Conservation (phyloP, 2,888 invertebrate genomes). For the Drosophila emarginata region DNA sequence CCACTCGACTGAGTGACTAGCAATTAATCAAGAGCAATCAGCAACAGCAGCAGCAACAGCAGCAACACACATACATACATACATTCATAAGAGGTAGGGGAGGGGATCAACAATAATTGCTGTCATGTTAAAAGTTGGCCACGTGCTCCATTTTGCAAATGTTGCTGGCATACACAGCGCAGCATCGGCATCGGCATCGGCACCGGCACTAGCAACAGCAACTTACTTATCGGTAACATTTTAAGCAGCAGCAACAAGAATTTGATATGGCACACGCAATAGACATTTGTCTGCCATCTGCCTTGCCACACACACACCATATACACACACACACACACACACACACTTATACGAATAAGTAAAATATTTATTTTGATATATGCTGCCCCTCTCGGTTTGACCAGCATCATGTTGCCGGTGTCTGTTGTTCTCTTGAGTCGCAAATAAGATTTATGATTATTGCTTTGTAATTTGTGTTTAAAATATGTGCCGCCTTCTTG, state of each 20-base stretch:
- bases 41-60: slow-evolving; percentile 46
- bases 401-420: slow-evolving; percentile 63
- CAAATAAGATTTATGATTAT: slow-evolving; percentile 76
- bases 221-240: slow-evolving; percentile 8
- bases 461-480: slow-evolving; percentile 76
- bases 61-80: slow-evolving; percentile 17
- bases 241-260: slow-evolving; percentile 21
- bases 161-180: slow-evolving; percentile 61
- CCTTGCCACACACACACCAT: slow-evolving; percentile 40
- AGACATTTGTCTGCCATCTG: slow-evolving; percentile 70
- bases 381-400: slow-evolving; percentile 42
- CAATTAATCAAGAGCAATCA: slow-evolving; percentile 72
- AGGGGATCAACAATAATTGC: slow-evolving; percentile 52
- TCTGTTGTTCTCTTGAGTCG: slow-evolving; percentile 57
- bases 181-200: slow-evolving; percentile 46
- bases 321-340: slow-evolving; percentile 43
- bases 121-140: slow-evolving; percentile 31
- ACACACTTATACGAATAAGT: slow-evolving; percentile 15
- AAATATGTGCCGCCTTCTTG: slow-evolving; percentile 71
- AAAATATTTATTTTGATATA: slow-evolving; percentile 62
- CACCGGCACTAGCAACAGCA: slow-evolving; percentile 30
- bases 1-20: slow-evolving; percentile 68
- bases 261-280: slow-evolving; percentile 71
- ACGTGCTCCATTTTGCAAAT: slow-evolving; percentile 40
- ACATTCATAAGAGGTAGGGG: too few species aligned